Evolutionary conservation across 2,888 invertebrate species (phyloP), one percentile per base, ranked within the genome.

Genomic region (Eupithecia subumbrata): DNA sequence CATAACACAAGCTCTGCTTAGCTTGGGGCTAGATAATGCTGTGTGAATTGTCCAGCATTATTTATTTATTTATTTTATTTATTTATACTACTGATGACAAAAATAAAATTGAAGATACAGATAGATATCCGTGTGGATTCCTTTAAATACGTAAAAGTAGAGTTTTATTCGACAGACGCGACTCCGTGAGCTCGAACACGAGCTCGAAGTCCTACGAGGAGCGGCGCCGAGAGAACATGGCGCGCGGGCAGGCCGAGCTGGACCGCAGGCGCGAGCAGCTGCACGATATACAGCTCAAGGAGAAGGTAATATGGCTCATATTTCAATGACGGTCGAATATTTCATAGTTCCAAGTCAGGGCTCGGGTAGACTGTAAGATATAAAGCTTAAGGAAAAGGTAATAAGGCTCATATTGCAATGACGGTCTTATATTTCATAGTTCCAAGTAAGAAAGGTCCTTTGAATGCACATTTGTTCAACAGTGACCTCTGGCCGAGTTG

Each of bases 221-320:
- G 88, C 98, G 98, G 86, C 95, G 99, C 5, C 97, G 98, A 87
- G 99, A 99, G 93, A 99, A 99, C 93, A 98, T 98, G 93, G 99
- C 99, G 81, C 97, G 99, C 81, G 99, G 99, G 0, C 99, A 99
- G 89, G 99, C 99, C 0, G 99, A 99, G 91, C 91, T 99, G 76
- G 99, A 99, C 88, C 94, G 98, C 48, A 94, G 99, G 66, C 95
- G 99, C 43, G 97, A 98, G 84, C 96, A 98, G 69, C 93, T 99
- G n/a, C 96, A 98, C 73, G 99, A 99, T 85, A 97, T 97, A 78
- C 98, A 98, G 88, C 96, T 97, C 78, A 98, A 98, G 85, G 99
- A 99, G 86, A 96, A 96, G 86, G 95, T 95, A 60, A 67, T 67
- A 67, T n/a, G n/a, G 14, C 11, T 66, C n/a, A 66, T 40, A 12